Base-by-base conservation (phyloP, 2,113 vertebrate genomes). In the Tachysurus vachellii region DNA sequence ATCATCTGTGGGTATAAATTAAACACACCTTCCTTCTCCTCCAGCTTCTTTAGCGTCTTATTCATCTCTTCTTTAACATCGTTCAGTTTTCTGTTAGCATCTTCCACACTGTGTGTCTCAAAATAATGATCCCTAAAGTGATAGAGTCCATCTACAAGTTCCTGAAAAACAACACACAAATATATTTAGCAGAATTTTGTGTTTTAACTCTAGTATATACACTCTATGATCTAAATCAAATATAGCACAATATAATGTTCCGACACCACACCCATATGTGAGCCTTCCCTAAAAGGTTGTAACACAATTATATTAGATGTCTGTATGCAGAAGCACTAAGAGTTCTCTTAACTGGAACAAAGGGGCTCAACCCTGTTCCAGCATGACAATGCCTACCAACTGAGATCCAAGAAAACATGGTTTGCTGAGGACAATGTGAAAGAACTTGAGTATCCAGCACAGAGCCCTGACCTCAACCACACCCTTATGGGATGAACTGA, bases 61-160 rank as follows among this genome's bases (percentile, higher is more conserved):
- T 95, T 92, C 92, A 96, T 95, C 91, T 96, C 93, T 16, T 94
- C 80, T 9, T 56, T 87, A 4, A 98, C 96, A 73, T 97, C 95
- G 23, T 92, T 93, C 14, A 95, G 95, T 90, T 97, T 98, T 81
- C 71, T 93, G 0, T 91, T 93, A 57, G 97, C 97, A 88, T 96
- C 94, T 88, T 96, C 96, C 59, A 97, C 93, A 64, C 92, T 87
- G 59, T 96, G 97, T 36, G 93, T 95, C 91, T 97, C 97, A 80
- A 97, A 97, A 91, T 98, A 97, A 90, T 93, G 92, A 76, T 98
- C 97, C 91, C 97, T 94, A 90, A 97, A 97, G 28, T 91, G 86
- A 89, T 97, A 97, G 4, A 98, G 92, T 19, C 93, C 93, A 90
- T 97, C 95, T 83, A 98, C 97, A 3, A 97, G 92, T 84, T 96